Base-by-base conservation (phyloP, 2,888 invertebrate species). In the Pseudeuparius sepicola region DNA sequence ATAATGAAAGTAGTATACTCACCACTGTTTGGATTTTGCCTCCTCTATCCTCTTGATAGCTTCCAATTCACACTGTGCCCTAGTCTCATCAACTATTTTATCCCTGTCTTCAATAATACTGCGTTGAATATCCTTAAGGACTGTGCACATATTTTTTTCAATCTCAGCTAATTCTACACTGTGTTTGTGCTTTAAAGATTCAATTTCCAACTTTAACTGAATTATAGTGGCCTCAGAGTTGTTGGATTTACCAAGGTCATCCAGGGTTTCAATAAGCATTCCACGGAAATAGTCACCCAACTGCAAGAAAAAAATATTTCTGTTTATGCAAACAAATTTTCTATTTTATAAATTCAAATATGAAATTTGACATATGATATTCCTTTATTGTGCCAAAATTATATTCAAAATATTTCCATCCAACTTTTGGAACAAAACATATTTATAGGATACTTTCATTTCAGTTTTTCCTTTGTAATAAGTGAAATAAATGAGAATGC, bases 11-110 rank as follows among this genome's bases (percentile, higher is more conserved):
- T 35, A 7, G 10, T n/a, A 5, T 24, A 43, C 41, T 53, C 43
- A 73, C 93, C 93, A 94, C 57, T 90, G 90, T 55, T 86, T 89
- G 24, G 76, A 71, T 64, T 93, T 93, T 5, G 84, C 75, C 33
- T 81, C 78, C 36, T 77, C 77, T 17, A 92, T 71, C 7, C 79
- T 75, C 13, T 73, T 70, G 24, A 78, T 69, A 18, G 79, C 70
- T 37, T 89, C 88, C 1, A 67, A 53, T 50, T 84, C 83, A 37
- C 75, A 72, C 37, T 73, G 68, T 12, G 73, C 68, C 10, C 76
- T 70, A 30, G 76, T 64, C 41, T 86, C 83, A 34, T 70, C 69
- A 17, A 81, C 57, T 1, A 74, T 60, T 5, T 78, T 69, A 15
- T 71, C 58, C 47, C 77, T 75, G 46, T 89, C 87, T 44, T 61